Evolutionary conservation across 2,888 invertebrate genomes (phyloP), one percentile per base, ranked within the genome.

Genomic region (Pandemis heparana): DNA sequence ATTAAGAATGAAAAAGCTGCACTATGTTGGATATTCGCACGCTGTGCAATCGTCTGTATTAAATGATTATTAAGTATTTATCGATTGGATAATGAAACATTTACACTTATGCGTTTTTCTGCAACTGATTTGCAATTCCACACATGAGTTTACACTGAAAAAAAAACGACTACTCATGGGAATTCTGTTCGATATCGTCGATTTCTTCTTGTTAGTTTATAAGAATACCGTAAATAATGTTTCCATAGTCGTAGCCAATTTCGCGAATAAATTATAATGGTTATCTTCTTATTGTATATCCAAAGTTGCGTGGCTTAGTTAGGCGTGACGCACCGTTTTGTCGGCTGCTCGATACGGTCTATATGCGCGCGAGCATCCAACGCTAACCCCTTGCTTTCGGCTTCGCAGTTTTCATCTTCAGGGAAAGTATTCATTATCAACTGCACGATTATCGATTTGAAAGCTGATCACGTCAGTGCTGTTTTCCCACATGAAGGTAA

Each of bases 341-440:
- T 91, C 89, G 87, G 85, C 85, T 85, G 85, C 87, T 89, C 88
- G 92, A 92, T 89, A 88, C 93, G 93, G 93, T 94, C 93, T 93
- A 92, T 83, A 93, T 92, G 89, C 88, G 83, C 76, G 79, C 73
- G 80, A 85, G 86, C 85, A 91, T 91, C 91, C 89, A 87, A 81
- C 84, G 67, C 82, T 86, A 87, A 91, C 89, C 90, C 64, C 87
- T 85, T 84, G 86, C 86, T 86, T 88, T 90, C 81, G 84, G 85
- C 85, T 85, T 86, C 86, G 81, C 77, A 77, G 76, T 81, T 83
- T 82, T 79, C 81, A 80, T 78, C 78, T 75, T 66, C 59, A 78
- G 81, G 78, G 81, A 82, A 81, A 82, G 81, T 82, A 77, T 75
- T 80, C 18, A 56, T 59, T 60, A 59, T 51, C 68, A 66, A 53